These are phyloP conservation scores for Tinea trinotella DNA, from an alignment of 2,888 invertebrate genomes.

Conservation along the genomic window DNA sequence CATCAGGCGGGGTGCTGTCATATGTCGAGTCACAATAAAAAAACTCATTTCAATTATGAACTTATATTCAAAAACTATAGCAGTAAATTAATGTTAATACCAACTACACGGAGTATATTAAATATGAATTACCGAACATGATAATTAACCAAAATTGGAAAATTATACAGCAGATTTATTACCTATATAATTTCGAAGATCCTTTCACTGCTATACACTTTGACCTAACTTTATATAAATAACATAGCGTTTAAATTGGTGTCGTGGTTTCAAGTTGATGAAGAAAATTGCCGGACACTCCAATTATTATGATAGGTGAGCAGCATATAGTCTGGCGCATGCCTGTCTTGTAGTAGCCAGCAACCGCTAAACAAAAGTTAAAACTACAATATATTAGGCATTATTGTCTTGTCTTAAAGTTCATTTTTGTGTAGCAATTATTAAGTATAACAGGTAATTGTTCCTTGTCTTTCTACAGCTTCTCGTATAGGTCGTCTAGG, in stretches of 20 bases:
- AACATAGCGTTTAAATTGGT: constrained; percentile 11
- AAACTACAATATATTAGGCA: no score
- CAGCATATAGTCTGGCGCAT: constrained; percentile 7
- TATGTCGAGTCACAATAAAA: no score
- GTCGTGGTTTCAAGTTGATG: constrained; percentile 15
- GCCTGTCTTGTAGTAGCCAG: not conserved
- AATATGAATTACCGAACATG: not conserved
- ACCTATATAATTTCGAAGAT: not conserved
- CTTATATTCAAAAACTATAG: no score
- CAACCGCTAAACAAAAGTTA: not conserved
- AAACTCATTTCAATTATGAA: no score
- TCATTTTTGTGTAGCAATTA: not conserved
- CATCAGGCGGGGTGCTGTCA: no score
- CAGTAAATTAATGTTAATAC: no score
- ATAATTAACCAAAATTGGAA: not conserved
- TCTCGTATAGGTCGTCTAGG: constrained; percentile 24
- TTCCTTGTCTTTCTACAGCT: constrained; percentile 28
- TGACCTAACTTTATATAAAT: constrained; percentile 11
- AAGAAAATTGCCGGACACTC: constrained; percentile 18
- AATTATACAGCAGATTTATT: not conserved
- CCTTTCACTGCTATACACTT: constrained; percentile 6
- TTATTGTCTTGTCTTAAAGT: no score
- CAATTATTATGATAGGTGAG: constrained; percentile 19
- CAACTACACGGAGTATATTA: no score
- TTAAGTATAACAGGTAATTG: not conserved